These are phyloP conservation scores for Danaus plexippus DNA, from an alignment of 1,140 invertebrate species.

Conservation along the genomic window DNA sequence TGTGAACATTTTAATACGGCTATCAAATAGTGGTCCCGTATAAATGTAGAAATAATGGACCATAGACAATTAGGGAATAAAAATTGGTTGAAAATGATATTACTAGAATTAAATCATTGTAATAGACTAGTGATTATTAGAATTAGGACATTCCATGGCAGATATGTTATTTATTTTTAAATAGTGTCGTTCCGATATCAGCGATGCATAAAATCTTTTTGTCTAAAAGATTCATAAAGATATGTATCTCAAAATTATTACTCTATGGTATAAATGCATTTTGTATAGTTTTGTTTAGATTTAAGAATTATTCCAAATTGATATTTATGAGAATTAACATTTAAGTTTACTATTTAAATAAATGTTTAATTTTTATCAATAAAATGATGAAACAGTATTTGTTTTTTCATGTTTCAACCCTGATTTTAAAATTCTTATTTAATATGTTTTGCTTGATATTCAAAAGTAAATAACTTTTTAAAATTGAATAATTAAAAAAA, in stretches of 20 bases:
- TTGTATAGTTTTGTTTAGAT: slow-evolving; percentile 20
- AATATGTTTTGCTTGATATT: no score
- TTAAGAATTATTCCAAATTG: slow-evolving; percentile 30
- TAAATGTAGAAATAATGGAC: no score
- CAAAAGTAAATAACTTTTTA: no score
- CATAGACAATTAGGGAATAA: no score
- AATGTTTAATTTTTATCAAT: slow-evolving; percentile 26
- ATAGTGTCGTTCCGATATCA: not conserved
- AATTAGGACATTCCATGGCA: not conserved
- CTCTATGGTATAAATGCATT: slow-evolving; percentile 18
- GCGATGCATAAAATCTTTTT: not conserved
- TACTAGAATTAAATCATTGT: not conserved
- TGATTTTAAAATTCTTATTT: no score
- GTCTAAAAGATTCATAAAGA: slow-evolving; percentile 2
- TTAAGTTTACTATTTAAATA: slow-evolving; percentile 17
- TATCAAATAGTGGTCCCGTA: no score
- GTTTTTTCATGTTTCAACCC: no score
- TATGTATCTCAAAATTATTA: not conserved
- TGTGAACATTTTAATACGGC: no score
- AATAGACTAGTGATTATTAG: not conserved
- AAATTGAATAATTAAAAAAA: no score
- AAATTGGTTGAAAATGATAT: slow-evolving; percentile 4
- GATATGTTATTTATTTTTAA: slow-evolving; percentile 1
- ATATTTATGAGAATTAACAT: slow-evolving; percentile 22
- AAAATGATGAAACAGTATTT: slow-evolving; percentile 7